Base-by-base conservation (phyloP, 2,888 invertebrate species). In the Psococerastis gibbosa region DNA sequence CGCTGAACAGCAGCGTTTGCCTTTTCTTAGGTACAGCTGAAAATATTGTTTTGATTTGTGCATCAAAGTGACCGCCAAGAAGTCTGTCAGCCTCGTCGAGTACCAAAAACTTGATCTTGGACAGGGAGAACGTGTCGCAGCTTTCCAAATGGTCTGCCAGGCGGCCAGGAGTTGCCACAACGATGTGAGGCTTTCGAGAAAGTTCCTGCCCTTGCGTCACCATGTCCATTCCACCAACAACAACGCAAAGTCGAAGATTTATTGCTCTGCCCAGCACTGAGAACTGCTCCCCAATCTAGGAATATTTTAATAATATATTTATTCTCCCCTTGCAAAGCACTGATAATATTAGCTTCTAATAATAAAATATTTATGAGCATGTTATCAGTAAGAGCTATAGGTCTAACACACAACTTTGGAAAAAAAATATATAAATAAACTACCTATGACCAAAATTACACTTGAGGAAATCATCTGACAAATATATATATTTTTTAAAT, bases 151-250 rank as follows among this genome's bases (percentile, higher is more conserved):
- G 92, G 61, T 97, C 97, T 0, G 88, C 87, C 32, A 98, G 62
- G 15, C 95, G 68, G 1, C 98, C 98, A 0, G 98, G 97, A 59
- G 97, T 97, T 1, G 95, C 88, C 0, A 98, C 82, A 2, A 98
- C 84, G 52, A 98, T 77, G 59, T 98, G 97, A 0, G 97, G 97
- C 43, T 77, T 71, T 49, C 74, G 77, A 9, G 80, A 69, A 16
- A 97, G 64, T 53, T 88, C 84, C 53, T 76, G 66, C 0, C 85
- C 87, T 61, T 97, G 95, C 11, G 74, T 67, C 46, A 94, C 71
- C 73, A 91, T 89, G 59, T 91, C 89, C 52, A 88, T 81, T 6
- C 95, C 94, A 6, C 98, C 98, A n/a, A 94, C 87, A 15, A 97
- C 75, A 0, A 92, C 80, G 54, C 77, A 76, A 35, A 81, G 82